These are phyloP conservation scores for Drosophila tani DNA, from an alignment of 1,140 invertebrate species.

Conservation along the genomic window DNA sequence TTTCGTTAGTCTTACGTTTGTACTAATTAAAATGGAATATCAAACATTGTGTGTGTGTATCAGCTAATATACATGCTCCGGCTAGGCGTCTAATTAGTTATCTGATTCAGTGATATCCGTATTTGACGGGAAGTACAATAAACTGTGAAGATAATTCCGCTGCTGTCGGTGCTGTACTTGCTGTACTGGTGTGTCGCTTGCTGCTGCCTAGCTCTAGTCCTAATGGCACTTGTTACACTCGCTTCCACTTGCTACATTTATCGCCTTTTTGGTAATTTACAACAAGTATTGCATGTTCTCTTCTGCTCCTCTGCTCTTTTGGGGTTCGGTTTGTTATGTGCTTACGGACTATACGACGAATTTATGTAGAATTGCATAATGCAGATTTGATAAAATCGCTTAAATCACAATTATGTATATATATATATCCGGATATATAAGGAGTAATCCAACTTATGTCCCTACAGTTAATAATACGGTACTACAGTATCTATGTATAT, in stretches of 20 bases:
- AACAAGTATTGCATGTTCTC: slow-evolving; percentile 76
- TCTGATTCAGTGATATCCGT: slow-evolving; percentile 37
- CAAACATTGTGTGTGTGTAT: slow-evolving; percentile 33
- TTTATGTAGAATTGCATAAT: slow-evolving; percentile 81
- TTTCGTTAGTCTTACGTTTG: slow-evolving; percentile 68
- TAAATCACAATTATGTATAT: slow-evolving; percentile 84
- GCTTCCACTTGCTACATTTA: slow-evolving; percentile 58
- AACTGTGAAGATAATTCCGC: slow-evolving; percentile 34
- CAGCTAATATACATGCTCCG: slow-evolving; percentile 40
- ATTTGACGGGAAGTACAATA: slow-evolving; percentile 40
- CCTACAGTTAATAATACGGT: slow-evolving; percentile 66
- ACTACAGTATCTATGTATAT: slow-evolving; percentile 67
- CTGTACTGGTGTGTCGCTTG: slow-evolving; percentile 41
- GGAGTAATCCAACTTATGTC: slow-evolving; percentile 70
- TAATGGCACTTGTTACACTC: slow-evolving; percentile 82
- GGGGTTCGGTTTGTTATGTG: slow-evolving; percentile 48
- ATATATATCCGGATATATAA: slow-evolving; percentile 74
- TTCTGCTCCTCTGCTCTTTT: slow-evolving; percentile 16
- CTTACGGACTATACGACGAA: slow-evolving; percentile 75
- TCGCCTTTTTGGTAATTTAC: slow-evolving; percentile 73
- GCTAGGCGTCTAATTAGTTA: slow-evolving; percentile 35
- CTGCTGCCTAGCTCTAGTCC: slow-evolving; percentile 70
- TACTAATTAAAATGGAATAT: slow-evolving; percentile 80
- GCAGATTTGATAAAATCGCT: slow-evolving; percentile 84
- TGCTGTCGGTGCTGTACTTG: slow-evolving; percentile 19